Evolutionary conservation across 1,140 invertebrate genomes (phyloP), one percentile per base, ranked within the genome.

Genomic region (Drosophila sp.): DNA sequence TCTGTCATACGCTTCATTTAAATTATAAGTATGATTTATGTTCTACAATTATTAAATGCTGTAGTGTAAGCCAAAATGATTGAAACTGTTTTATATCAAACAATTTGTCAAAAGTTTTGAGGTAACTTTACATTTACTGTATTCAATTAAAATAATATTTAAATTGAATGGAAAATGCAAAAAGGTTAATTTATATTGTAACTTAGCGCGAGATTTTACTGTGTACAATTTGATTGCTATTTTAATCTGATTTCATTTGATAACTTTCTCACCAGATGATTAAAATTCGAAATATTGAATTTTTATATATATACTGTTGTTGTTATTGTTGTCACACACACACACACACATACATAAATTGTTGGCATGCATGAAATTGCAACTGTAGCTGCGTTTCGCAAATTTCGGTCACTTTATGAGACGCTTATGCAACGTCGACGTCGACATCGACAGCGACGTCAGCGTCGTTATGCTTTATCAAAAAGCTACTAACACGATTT

Each of bases 321-420:
- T 80, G 64, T 21, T 67, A 62, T 38, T 67, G 51, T 38, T 48
- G 45, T 36, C 8, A 46, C 21, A 27, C 16, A 45, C 18, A 45
- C 18, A 45, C 18, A 11, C 18, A 13, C 25, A 59, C 11, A n/a
- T n/a, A 27, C 36, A 25, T 61, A 83, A 65, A 72, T 79, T 79
- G 66, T 79, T 70, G 83, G 64, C 78, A 72, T 86, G 81, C 81
- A 86, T 86, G 81, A 86, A 86, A 86, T 86, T 86, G 81, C 82
- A 86, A 87, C 81, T 75, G 54, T 66, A 58, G 66, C 75, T 87
- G 78, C 82, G 81, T 86, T 86, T 86, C 81, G 81, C 81, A 86
- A 86, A 82, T 87, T 80, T 87, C 75, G 81, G 63, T 78, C 81
- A 86, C 73, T 86, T 86, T 81, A 75, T 65, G 56, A 45, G 56